Evolutionary conservation across 2,113 vertebrate genomes (phyloP), one percentile per base, ranked within the genome.

Genomic region (Orientallactaga bullata): DNA sequence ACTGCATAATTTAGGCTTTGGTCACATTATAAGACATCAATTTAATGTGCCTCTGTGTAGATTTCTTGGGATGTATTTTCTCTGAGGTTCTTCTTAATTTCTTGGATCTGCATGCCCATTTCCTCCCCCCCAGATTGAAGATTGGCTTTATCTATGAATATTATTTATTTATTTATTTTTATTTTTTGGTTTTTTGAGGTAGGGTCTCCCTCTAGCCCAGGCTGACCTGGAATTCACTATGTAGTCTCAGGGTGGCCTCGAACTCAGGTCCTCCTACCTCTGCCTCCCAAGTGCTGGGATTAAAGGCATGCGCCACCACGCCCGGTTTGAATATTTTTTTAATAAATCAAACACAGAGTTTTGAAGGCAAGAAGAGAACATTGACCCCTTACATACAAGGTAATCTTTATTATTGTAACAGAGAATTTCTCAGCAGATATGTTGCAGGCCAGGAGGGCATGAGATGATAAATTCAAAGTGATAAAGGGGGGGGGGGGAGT

Each of bases 1-100:
- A 1, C 86, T 0, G 0, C 10, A 30, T 2, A 0, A 42, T 35
- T n/a, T 63, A 51, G 68, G 2, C 23, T 55, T 5, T 0, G 18
- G 76, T 47, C n/a, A 37, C 47, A 63, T 9, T 55, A 10, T 32
- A 58, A 37, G 16, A 60, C 76, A 42, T 18, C 1, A 63, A 35
- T 35, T 58, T 55, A 37, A n/a, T 63, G 85, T 47, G 18, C 26
- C 26, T 30, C 47, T 16, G 20, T 74, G 55, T 61, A 7, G 51
- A 16, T 47, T 10, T 42, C 71, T 63, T 74, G 30, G 61, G 73
- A 6, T 37, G 18, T 17, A 55, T 68, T 17, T 23, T 18, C 61
- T 78, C 7, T 32, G 32, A 12, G 35, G n/a, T 18, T 55, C 11
- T 68, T 37, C 42, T 55, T 30, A 21, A 42, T 37, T 58, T 78